Evolutionary conservation across 1,140 invertebrate genomes (phyloP), one percentile per base, ranked within the genome.

Genomic region (Aethina tumida): DNA sequence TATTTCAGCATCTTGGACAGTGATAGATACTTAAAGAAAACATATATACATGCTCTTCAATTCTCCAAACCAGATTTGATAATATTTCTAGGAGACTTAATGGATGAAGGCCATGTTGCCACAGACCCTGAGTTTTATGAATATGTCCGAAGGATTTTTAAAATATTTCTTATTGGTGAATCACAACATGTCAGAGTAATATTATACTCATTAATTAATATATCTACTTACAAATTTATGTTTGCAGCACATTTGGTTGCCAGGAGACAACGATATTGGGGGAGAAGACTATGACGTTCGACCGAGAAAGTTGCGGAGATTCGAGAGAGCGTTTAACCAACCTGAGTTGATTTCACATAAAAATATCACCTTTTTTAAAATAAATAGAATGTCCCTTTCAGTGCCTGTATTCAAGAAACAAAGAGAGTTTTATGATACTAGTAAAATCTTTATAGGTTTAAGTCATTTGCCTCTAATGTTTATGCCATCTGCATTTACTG

Each of bases 261-360:
- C 90, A 21, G 92, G 92, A 12, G 92, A 97, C 59, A 96, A 96
- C 68, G 91, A 97, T 58, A 89, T 96, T 49, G 92, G 91, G 14
- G 91, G 91, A 15, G 91, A 97, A 64, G 77, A 50, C 14, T 46
- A 74, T 53, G 84, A 91, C 60, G 74, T 92, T 22, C 81, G 76
- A 24, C 52, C 65, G 18, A 66, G 75, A 26, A 89, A 90, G 65
- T 60, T 86, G 13, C 65, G 73, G 17, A 73, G 84, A 58, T 97
- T 92, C 63, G 74, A 83, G 46, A 71, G 73, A 50, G 72, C 79
- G 38, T 93, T 87, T 60, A 69, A 70, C 27, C 77, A 81, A 46
- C 69, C 79, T 7, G 71, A 77, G 51, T 58, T 77, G 1, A 67
- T 82, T 30, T 63, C 65, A 39, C 68, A 73, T 47, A 69, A 71